Evolutionary conservation across 2,113 vertebrate species (phyloP), one percentile per base, ranked within the genome.

Genomic region (Bufo bufo): DNA sequence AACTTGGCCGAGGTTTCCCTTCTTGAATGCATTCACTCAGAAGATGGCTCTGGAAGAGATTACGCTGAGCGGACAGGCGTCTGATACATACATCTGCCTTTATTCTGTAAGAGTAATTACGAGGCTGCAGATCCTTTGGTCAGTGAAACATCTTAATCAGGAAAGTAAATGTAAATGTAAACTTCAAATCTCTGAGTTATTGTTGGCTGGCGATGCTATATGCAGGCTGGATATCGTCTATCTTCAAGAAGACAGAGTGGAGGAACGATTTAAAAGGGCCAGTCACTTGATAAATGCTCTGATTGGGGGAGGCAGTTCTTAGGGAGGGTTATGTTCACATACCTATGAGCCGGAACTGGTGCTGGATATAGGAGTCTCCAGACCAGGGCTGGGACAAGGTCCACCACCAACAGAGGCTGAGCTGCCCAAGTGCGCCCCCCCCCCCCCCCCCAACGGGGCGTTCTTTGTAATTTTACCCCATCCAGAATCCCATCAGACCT

Each of bases 11-110:
- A 9, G n/a, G 59, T 79, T 20, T 63, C 13, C 12, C 52, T 66
- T 86, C 49, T 43, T 84, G 13, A 52, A 84, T 71, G 10, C 63
- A 69, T 52, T 11, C 1, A 45, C 66, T 66, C 16, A 69, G 19
- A 52, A 75, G 72, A 50, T 50, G 72, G 45, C 81, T 83, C 82
- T 84, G 82, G 82, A 84, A 84, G 63, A 69, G 47, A 84, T 84
- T 84, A 69, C 47, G 23, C 20, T 0, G 47, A 52, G 49, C 12
- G 61, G 43, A 20, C 59, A 66, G 43, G n/a, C n/a, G n/a, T n/a
- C n/a, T n/a, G n/a, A n/a, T n/a, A n/a, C n/a, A n/a, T n/a, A n/a
- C n/a, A n/a, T n/a, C n/a, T n/a, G n/a, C n/a, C n/a, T n/a, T n/a
- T 43, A 45, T 59, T 61, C 84, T 79, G 45, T 65, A 16, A 75